Evolutionary conservation across 1,140 invertebrate species (phyloP).

Genomic region (Melitaea cinxia): DNA sequence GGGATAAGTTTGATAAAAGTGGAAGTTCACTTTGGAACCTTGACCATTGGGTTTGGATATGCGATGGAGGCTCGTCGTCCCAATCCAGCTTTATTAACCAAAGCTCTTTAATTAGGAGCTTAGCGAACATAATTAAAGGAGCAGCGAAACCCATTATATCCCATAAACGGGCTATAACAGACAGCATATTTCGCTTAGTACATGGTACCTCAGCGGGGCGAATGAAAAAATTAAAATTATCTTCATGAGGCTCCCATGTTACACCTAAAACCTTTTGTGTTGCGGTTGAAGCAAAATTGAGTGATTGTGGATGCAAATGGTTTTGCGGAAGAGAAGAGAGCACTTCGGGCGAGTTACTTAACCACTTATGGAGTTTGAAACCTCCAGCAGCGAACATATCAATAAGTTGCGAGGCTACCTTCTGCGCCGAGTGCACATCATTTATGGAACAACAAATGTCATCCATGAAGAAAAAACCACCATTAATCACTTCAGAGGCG

Average conservation of each 20-base stretch:
- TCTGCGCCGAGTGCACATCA: background rate
- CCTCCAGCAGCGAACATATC: background rate
- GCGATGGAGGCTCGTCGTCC: slow-evolving; percentile 46
- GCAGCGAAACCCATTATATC: slow-evolving; percentile 39
- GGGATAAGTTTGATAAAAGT: slow-evolving; percentile 6
- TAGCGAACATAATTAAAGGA: slow-evolving; percentile 42
- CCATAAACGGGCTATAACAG: slow-evolving; percentile 30
- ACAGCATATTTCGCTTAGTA: slow-evolving; percentile 24
- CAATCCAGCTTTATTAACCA: slow-evolving; percentile 49
- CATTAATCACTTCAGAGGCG: background rate
- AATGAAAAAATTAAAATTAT: background rate
- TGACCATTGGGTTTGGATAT: background rate
- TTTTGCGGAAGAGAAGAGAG: background rate
- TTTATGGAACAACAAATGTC: background rate
- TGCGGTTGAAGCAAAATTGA: background rate
- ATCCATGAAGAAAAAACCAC: background rate
- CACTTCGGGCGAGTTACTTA: background rate
- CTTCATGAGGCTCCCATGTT: background rate
- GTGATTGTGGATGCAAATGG: background rate
- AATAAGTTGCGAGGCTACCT: background rate
- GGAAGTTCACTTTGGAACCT: slow-evolving; percentile 20
- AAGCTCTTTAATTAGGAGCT: slow-evolving; percentile 54
- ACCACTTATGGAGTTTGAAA: background rate
- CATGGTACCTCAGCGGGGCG: background rate
- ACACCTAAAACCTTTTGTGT: background rate